Base-by-base conservation (phyloP, 1,140 invertebrate species). In the Stegodyphus mimosarum region DNA sequence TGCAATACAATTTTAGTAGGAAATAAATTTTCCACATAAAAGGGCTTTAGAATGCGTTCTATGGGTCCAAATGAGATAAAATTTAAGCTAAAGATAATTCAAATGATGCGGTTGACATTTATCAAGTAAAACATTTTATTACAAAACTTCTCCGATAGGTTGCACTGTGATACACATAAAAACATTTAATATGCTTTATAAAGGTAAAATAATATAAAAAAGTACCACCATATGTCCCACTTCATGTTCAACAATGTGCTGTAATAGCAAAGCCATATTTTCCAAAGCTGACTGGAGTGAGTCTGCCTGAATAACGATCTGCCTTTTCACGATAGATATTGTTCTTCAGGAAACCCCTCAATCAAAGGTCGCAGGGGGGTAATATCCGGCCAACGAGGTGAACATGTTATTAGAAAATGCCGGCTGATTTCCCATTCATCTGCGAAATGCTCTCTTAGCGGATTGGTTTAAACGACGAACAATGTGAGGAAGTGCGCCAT, bases 71-170 rank as follows among this genome's bases (percentile, higher is more conserved):
- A 69, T 69, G 66, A 69, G 3, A 69, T 48, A 69, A 7, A 67
- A 67, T 67, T 67, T 7, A n/a, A 15, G n/a, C 18, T 67, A 67
- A 6, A 67, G 66, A 67, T 67, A 67, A 17, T 9, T 67, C 66
- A 67, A 67, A 67, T 67, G 66, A 67, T n/a, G n/a, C n/a, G n/a
- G n/a, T n/a, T n/a, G n/a, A 9, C n/a, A 67, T 9, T 67, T 67
- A 67, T 67, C n/a, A 67, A 9, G n/a, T 67, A 67, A 67, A 67
- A 17, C 7, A 67, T 9, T 67, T 67, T 67, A 67, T 7, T 67
- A 67, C 66, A 67, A 67, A 67, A 67, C 7, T 67, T 7, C n/a
- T 6, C 18, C 66, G 7, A 67, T 17, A 67, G 18, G n/a, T 67
- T 6, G 18, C 66, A 7, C 66, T 67, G 15, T 15, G 18, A 33